These are phyloP conservation scores for Staurois parvus DNA, from an alignment of 2,797 vertebrate genomes.

Conservation along the genomic window DNA sequence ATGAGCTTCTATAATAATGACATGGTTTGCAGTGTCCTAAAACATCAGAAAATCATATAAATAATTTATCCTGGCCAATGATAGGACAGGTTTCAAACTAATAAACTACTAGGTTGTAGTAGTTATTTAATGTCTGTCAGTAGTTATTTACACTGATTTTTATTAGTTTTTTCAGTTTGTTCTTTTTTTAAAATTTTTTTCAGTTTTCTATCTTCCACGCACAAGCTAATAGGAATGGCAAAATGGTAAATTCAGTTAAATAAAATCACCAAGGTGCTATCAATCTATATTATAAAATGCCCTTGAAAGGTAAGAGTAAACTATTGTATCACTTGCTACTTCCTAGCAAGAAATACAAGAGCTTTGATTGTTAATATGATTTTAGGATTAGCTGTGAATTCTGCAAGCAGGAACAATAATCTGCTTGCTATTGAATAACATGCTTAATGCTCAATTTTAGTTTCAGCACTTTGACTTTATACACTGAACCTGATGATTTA, in stretches of 20 bases:
- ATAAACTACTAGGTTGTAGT: neutral
- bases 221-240: neutral
- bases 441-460: constrained; percentile 37
- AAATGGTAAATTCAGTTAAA: neutral
- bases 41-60: neutral
- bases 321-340: constrained; percentile 18
- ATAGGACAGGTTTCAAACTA: neutral
- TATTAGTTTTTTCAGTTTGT: neutral
- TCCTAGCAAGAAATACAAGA: constrained; percentile 29
- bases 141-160: neutral
- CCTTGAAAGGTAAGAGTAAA: constrained; percentile 21
- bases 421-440: constrained; percentile 25
- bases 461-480: constrained; percentile 17
- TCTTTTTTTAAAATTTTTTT: too few relatives aligned
- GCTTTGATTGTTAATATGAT: constrained; percentile 42
- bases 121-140: neutral
- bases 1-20: neutral
- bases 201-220: neutral
- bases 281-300: neutral
- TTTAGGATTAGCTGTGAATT: constrained; percentile 48
- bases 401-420: constrained; percentile 33
- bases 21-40: neutral
- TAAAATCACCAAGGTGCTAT: constrained; percentile 5
- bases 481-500: constrained; percentile 2
- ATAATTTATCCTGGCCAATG: neutral